A percentile compares a stretch with the other conserved stretches of the same genome.
These are phyloP conservation scores for Mythimna ferrago DNA, from an alignment of 2,888 invertebrate species.

Conservation along the genomic window DNA sequence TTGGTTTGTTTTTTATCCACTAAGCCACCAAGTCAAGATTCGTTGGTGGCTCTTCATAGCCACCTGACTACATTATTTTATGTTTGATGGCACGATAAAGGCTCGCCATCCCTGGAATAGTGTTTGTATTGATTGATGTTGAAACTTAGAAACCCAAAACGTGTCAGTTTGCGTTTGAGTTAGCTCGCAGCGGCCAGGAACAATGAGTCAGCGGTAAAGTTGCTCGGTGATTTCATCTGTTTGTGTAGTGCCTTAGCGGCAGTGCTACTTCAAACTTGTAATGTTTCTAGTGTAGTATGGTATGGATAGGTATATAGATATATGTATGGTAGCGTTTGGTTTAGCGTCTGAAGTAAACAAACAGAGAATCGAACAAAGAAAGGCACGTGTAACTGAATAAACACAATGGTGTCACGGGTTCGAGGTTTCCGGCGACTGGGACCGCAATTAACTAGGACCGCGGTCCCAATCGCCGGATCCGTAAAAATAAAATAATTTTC, in stretches of 20 bases:
- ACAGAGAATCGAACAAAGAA: conserved; percentile 33
- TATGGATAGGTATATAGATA: not conserved
- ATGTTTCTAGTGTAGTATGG: conserved; percentile 19
- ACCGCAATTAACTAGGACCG: no score
- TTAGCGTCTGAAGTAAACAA: conserved; percentile 34
- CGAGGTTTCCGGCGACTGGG: no score
- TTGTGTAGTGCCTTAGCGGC: conserved; percentile 61
- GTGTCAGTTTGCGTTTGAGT: conserved; percentile 49
- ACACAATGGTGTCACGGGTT: not conserved
- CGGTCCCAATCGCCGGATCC: no score
- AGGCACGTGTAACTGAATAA: conserved; percentile 16
- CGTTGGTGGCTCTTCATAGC: no score
- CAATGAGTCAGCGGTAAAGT: conserved; percentile 45
- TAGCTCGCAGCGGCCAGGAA: conserved; percentile 42
- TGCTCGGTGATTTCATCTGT: conserved; percentile 59
- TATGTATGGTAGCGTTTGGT: conserved; percentile 17
- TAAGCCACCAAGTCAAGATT: no score
- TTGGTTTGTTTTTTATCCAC: no score
- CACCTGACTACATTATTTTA: no score
- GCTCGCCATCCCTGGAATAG: not conserved
- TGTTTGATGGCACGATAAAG: no score
- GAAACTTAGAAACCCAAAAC: conserved; percentile 45
- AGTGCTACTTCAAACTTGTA: conserved; percentile 26
- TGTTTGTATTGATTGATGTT: conserved; percentile 17
- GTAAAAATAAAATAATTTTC: no score